Conservation (phyloP, 1,140 invertebrate genomes). For the Helicorthomorpha holstii region DNA sequence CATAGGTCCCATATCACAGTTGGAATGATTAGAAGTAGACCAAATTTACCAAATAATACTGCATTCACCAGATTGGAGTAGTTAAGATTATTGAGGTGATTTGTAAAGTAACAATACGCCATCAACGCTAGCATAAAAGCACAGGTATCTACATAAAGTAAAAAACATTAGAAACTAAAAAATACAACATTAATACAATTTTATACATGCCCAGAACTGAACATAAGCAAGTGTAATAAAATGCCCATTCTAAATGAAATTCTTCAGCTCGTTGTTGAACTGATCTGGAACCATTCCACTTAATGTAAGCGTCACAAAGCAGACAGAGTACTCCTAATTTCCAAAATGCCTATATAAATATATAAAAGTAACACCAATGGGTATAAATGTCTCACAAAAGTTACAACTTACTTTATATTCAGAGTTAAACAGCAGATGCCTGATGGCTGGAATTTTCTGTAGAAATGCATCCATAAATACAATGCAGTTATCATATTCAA, state of each 20-base stretch:
- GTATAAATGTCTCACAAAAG: background rate
- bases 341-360: constrained; percentile 12
- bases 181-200: background rate
- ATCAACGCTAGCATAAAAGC: background rate
- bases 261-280: background rate
- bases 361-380: background rate
- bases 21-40: constrained; percentile 19
- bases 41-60: constrained; percentile 13
- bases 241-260: constrained; percentile 16
- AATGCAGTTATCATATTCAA: constrained; percentile 69
- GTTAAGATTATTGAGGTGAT: no score
- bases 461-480: constrained; percentile 64
- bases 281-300: constrained; percentile 8
- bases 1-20: constrained; percentile 20
- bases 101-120: background rate
- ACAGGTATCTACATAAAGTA: background rate
- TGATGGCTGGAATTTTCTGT: constrained; percentile 55
- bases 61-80: constrained; percentile 12
- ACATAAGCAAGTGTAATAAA: constrained; percentile 19
- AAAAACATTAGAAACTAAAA: background rate
- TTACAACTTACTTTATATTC: constrained; percentile 18
- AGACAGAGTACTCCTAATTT: constrained; percentile 19
- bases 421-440: constrained; percentile 59
- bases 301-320: constrained; percentile 21
- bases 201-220: constrained; percentile 15